Base-by-base conservation (phyloP, 2,797 vertebrate genomes). In the Takifugu rubripes region DNA sequence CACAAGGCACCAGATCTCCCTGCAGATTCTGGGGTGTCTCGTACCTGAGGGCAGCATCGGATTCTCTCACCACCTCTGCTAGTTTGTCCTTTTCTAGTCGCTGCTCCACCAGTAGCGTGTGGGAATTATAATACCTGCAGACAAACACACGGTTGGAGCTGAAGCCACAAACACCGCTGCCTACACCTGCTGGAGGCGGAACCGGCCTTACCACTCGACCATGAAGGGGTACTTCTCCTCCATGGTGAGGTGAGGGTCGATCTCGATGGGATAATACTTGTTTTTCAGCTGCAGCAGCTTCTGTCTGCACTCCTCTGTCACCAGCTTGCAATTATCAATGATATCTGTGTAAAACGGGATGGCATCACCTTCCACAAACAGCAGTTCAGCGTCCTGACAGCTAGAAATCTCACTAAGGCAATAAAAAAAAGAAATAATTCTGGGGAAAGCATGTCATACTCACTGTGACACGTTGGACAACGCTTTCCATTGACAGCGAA, bases 211-310 rank as follows among this genome's bases (percentile, higher is more conserved):
- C 97, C 97, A 99, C 85, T 99, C 97, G 60, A 98, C 94, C 90
- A 99, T 98, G 45, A 95, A 94, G 0, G 97, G 97, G 53, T 91
- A 95, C 72, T 99, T 99, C 83, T 98, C 94, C 75, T 98, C 94
- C 75, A 93, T 90, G 14, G 90, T 94, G 70, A 98, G 94, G 11
- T 83, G 55, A 3, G 97, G 95, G 78, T 98, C 96, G 27, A 97
- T 92, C 90, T 99, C 97, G 68, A 99, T 99, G 56, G 95, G 91
- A 26, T 99, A 99, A 55, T 98, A 98, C 12, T 92, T 96, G 57
- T 98, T 92, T 84, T 94, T 98, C 58, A 99, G 90, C 75, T 96
- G 90, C 64, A 92, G 49, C 73, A 99, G 90, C 92, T 98, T 95
- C 83, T 92, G 87, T 25, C 92, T 88, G 84, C 96, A 96, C 8